Evolutionary conservation across 1,140 invertebrate species (phyloP), one percentile per base, ranked within the genome.

Genomic region (Brachystomella parvula): DNA sequence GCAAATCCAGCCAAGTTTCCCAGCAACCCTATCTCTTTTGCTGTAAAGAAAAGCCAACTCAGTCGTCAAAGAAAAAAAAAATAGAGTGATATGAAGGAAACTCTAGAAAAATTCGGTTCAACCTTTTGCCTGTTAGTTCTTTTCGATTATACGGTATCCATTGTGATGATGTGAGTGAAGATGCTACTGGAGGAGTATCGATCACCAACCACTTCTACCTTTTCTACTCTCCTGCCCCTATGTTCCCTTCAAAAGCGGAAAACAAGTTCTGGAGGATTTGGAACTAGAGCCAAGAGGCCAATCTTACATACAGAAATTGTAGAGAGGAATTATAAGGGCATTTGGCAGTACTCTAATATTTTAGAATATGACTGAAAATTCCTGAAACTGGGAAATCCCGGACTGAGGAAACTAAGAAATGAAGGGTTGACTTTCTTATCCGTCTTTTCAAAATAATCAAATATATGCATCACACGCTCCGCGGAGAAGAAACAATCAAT

Each of bases 401-500:
- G 35, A 6, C 6, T 39, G 35, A 6, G 35, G 6, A n/a, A n/a
- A n/a, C n/a, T n/a, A n/a, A n/a, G n/a, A n/a, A n/a, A n/a, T n/a
- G n/a, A n/a, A n/a, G n/a, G 39, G 39, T 44, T 44, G n/a, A n/a
- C 9, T n/a, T 12, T 44, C 9, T n/a, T n/a, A 9, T 44, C 39
- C 49, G 21, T 17, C 3, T 53, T 53, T 26, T 53, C 9, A 53
- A n/a, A 53, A 53, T 53, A 53, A 53, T 53, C 49, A 53, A 53
- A 53, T 53, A 15, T 53, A 53, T 24, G 49, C 49, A 53, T 53
- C 49, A 53, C 49, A 53, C 49, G 49, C 49, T 53, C 24, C 49
- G 24, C 24, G 49, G 24, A 53, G 49, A 53, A 53, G 49, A 53
- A 53, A 53, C 49, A 53, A 53, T 53, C 49, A 53, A 53, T 53